Evolutionary conservation across 2,113 vertebrate species (phyloP).

Genomic region (Rhea americana): DNA sequence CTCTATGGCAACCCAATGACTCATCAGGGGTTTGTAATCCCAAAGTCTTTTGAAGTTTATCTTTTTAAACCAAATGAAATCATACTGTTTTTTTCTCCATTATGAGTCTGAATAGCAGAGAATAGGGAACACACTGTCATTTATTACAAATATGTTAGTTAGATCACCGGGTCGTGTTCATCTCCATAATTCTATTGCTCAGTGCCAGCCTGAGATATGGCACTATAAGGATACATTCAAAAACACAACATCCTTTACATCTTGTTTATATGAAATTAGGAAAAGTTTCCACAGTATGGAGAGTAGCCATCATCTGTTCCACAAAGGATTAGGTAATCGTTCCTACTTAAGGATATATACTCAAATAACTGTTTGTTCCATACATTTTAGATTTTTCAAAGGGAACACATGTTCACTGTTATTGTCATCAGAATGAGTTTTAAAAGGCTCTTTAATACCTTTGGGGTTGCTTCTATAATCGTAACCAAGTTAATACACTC

Average conservation of each 20-base stretch:
- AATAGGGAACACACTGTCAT: not conserved
- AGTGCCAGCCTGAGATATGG: not conserved
- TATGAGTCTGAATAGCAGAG: not conserved
- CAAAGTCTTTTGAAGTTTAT: not conserved
- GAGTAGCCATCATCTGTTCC: not conserved
- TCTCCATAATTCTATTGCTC: not conserved
- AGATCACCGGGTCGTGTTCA: not conserved
- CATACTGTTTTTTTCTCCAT: not conserved
- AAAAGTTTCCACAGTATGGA: not conserved
- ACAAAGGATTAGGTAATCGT: not conserved
- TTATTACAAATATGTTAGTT: not conserved
- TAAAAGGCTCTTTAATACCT: constrained; percentile 9
- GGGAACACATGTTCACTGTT: constrained; percentile 4
- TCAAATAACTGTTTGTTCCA: not conserved
- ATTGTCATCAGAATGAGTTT: not conserved
- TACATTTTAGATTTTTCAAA: constrained; percentile 9
- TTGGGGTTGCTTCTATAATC: not conserved
- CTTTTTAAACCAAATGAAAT: not conserved
- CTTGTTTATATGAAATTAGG: not conserved
- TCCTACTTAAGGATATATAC: not conserved
- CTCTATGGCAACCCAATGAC: not conserved
- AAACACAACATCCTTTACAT: not conserved
- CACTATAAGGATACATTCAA: not conserved
- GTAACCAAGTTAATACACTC: not conserved
- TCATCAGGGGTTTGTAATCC: not conserved